These are phyloP conservation scores for Anomalospiza imberbis DNA, from an alignment of 2,797 vertebrate genomes.

Conservation along the genomic window DNA sequence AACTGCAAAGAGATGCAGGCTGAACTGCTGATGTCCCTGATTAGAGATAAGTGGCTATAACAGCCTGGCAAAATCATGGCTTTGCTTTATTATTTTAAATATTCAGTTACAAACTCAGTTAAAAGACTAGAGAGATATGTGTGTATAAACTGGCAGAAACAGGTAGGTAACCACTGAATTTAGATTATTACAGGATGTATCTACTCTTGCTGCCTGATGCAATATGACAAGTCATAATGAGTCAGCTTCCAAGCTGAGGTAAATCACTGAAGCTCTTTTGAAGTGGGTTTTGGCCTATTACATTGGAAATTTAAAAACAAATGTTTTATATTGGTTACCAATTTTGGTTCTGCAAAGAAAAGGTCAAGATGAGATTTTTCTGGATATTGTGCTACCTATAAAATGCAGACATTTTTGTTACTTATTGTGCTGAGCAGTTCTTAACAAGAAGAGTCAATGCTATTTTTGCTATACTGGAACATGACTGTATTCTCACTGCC, in stretches of 20 bases:
- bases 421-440: background rate
- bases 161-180: background rate
- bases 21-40: background rate
- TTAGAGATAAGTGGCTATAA: background rate
- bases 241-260: slow-evolving; percentile 14
- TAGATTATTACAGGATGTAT: background rate
- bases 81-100: background rate
- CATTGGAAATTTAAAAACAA: background rate
- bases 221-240: slow-evolving; percentile 1
- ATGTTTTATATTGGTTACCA: background rate
- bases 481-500: background rate
- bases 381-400: background rate
- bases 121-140: background rate
- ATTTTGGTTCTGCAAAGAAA: background rate
- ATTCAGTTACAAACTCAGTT: background rate
- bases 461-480: background rate
- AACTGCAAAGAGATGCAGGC: background rate
- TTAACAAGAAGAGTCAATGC: background rate
- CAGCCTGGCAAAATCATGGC: background rate
- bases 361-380: background rate
- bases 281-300: background rate
- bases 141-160: background rate
- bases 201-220: slow-evolving; percentile 1
- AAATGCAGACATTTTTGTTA: background rate
- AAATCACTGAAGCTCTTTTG: background rate